phyloP scores from a whole-genome alignment of 2,113 vertebrate genomes.

The Casuarius casuarius region DNA sequence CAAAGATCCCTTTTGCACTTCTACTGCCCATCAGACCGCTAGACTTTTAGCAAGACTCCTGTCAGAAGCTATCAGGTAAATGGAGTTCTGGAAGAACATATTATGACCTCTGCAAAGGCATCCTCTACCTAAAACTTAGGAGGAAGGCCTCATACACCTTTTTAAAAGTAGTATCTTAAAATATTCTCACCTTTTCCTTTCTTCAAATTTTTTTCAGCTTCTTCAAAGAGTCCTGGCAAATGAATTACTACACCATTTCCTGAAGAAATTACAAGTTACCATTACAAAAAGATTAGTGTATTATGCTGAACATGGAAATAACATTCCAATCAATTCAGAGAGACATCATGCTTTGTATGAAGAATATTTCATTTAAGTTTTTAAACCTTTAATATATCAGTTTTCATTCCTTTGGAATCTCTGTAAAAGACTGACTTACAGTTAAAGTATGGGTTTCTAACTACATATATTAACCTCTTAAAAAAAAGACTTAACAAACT shows the following conservation, averaged over 20 bases:
- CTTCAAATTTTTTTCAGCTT: constrained; percentile 92
- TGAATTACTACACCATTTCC: constrained; percentile 99
- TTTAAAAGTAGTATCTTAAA: background rate
- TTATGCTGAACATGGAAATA: background rate
- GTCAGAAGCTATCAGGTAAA: background rate
- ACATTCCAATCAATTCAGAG: background rate
- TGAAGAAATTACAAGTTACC: constrained; percentile 59
- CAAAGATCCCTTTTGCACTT: background rate
- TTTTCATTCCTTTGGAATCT: background rate
- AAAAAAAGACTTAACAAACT: background rate
- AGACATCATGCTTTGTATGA: background rate
- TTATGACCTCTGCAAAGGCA: background rate
- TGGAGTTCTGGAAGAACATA: background rate
- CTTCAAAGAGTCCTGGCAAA: constrained; percentile 96
- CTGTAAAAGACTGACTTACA: background rate
- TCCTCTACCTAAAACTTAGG: background rate
- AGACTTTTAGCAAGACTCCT: background rate
- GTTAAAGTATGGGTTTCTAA: background rate
- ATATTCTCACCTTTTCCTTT: constrained; percentile 91
- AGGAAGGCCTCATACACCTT: background rate
- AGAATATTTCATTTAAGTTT: background rate
- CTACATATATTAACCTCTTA: background rate
- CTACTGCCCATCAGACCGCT: background rate
- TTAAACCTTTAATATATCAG: background rate
- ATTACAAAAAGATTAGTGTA: background rate